Base-by-base conservation (phyloP, 2,888 invertebrate species). In the Temnothorax rugatulus region DNA sequence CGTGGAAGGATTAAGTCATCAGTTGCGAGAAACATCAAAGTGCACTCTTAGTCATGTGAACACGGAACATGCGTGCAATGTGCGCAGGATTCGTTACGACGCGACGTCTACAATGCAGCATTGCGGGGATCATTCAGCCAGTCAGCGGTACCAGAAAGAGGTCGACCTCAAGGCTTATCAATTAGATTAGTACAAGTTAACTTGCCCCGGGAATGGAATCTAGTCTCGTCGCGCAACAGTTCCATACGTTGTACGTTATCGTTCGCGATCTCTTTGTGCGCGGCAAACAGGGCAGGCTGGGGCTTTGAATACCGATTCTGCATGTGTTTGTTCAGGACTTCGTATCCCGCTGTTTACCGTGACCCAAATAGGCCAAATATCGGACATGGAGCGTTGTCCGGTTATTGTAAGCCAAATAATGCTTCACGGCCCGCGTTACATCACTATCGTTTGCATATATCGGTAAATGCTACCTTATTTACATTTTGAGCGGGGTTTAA, bases 161-260 rank as follows among this genome's bases (percentile, higher is more conserved):
- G 88, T 88, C 90, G 86, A 88, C 89, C 86, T 88, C 88, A 86
- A 86, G 89, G 87, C 81, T 86, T 77, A 88, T 88, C 91, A 88
- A 91, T 91, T 88, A 87, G 84, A 91, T 91, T 91, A 91, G 86
- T 84, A 79, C 89, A 84, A 89, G 85, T 90, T 86, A 82, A 63
- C 47, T 50, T 4, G 71, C 74, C 63, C 69, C 66, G 64, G 18
- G 82, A 75, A 81, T 41, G 3, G 61, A 79, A 41, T 84, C 75
- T 77, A 63, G 41, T 68, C 34, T 44, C 29, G n/a, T 29, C 57
- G 21, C 13, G 25, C 44, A 69, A 79, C 73, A 34, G n/a, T 76
- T 63, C 82, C 71, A 61, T 61, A 15, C 76, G 64, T 81, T 34
- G 64, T 61, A 15, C 76, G 64, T 81, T 34, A 47, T 73, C 50